Conservation (phyloP, 2,888 invertebrate species). For the Hydropsyche betteni region DNA sequence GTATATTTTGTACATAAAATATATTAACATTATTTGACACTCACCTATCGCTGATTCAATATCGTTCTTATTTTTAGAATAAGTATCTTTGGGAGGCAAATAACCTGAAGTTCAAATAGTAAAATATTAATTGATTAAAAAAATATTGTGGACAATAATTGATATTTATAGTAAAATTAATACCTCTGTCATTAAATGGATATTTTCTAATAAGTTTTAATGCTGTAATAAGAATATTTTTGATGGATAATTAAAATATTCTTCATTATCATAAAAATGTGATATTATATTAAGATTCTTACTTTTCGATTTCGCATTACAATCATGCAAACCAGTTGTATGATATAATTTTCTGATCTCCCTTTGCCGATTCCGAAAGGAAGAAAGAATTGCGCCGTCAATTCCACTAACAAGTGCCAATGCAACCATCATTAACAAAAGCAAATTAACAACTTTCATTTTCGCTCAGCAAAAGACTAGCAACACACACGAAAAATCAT, state of each 20-base stretch:
- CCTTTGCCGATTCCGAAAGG: slow-evolving; percentile 15
- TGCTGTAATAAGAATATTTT: slow-evolving; percentile 1
- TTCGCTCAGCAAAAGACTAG: neutral
- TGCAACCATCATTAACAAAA: neutral
- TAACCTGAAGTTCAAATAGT: neutral
- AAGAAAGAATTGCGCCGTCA: neutral
- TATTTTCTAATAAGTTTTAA: neutral
- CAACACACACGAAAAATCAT: too few species aligned
- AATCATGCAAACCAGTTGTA: neutral
- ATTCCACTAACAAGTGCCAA: neutral
- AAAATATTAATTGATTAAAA: neutral
- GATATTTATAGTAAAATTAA: neutral
- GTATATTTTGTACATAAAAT: too few species aligned
- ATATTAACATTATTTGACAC: neutral
- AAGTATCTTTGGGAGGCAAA: neutral
- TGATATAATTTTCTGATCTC: slow-evolving; percentile 7
- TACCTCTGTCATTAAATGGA: neutral
- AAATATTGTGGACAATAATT: neutral
- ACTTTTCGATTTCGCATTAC: neutral
- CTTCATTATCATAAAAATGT: too few species aligned
- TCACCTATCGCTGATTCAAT: neutral
- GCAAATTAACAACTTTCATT: neutral
- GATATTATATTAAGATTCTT: neutral
- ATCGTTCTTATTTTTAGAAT: neutral
- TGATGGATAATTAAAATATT: too few species aligned